phyloP scores from a whole-genome alignment of 2,797 vertebrate species.

The Heteromormyrus szaboi region DNA sequence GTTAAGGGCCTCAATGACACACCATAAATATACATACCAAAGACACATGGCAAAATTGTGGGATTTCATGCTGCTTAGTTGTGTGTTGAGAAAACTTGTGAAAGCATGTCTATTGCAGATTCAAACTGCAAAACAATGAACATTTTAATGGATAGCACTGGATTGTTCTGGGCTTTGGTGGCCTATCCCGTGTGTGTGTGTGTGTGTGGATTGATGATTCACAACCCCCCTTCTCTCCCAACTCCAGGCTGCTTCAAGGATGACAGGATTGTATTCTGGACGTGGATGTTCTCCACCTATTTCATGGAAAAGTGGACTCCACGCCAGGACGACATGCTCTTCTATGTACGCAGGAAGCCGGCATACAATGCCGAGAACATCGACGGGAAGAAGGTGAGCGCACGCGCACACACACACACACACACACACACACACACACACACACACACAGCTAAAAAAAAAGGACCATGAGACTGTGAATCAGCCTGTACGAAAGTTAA shows the following conservation, averaged over 20 bases:
- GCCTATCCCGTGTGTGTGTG: background rate
- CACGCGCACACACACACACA: background rate
- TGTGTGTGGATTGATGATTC: background rate
- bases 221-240: background rate
- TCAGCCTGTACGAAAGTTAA: background rate
- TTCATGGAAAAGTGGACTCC: conserved; percentile 94
- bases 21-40: background rate
- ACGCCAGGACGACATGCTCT: conserved; percentile 91
- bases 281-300: conserved; percentile 97
- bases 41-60: background rate
- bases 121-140: background rate
- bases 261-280: conserved; percentile 97
- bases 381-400: conserved; percentile 76
- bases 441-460: background rate
- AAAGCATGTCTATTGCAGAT: background rate
- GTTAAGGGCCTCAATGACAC: background rate
- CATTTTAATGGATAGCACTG: background rate
- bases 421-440: background rate
- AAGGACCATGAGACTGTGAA: background rate
- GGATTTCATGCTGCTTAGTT: background rate
- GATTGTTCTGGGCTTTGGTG: background rate
- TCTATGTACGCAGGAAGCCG: conserved; percentile 85
- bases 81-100: no score
- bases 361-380: conserved; percentile 60
- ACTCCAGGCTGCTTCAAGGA: conserved; percentile 86